Conservation (phyloP, 2,888 invertebrate species). For the Hypolimnas misippus region DNA sequence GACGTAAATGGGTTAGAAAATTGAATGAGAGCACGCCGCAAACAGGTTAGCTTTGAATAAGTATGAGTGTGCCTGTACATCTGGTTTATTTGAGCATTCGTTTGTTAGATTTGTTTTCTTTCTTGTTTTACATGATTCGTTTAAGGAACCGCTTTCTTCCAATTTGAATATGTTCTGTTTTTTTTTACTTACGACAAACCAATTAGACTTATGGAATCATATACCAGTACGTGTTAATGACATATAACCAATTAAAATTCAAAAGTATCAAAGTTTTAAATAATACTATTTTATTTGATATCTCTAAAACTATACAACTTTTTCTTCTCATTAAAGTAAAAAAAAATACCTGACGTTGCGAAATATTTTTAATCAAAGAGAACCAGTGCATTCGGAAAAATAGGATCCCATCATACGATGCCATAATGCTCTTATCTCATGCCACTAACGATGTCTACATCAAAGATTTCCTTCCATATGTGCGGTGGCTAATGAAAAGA, state of each 20-base stretch:
- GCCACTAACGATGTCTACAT: constrained; percentile 73
- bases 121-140: constrained; percentile 29
- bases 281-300: not conserved
- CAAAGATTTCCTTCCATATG: constrained; percentile 76
- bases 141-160: constrained; percentile 13
- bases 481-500: constrained; percentile 75
- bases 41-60: constrained; percentile 73
- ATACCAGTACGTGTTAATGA: not conserved
- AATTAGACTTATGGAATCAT: too few relatives aligned
- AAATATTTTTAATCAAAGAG: constrained; percentile 40
- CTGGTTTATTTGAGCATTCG: constrained; percentile 46
- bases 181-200: not conserved
- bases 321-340: constrained; percentile 4
- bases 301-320: not conserved
- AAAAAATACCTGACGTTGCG: constrained; percentile 19
- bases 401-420: constrained; percentile 45
- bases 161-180: not conserved
- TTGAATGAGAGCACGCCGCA: constrained; percentile 76
- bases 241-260: not conserved
- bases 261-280: too few relatives aligned
- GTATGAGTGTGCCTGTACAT: constrained; percentile 66
- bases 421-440: constrained; percentile 65
- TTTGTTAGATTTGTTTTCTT: constrained; percentile 43
- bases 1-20: constrained; percentile 84
- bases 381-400: constrained; percentile 47